Evolutionary conservation across 2,113 vertebrate genomes (phyloP).

Genomic region (Plectropomus leopardus): DNA sequence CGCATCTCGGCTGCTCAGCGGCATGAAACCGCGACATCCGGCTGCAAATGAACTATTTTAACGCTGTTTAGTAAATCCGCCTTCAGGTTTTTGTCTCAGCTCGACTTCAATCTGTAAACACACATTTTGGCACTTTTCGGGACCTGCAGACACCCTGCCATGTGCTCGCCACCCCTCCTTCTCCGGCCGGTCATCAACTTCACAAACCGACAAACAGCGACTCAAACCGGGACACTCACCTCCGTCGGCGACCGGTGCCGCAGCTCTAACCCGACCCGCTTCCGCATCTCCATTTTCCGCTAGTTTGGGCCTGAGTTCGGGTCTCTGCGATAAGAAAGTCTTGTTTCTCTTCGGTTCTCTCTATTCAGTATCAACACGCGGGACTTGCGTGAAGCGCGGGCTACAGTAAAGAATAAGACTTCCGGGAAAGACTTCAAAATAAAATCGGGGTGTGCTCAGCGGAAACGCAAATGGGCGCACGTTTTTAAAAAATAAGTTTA

Average conservation of each 20-base stretch:
- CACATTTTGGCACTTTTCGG: background rate
- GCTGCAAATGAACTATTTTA: accelerated
- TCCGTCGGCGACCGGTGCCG: constrained; percentile 82
- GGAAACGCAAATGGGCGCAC: background rate
- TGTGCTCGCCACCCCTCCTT: constrained; percentile 71
- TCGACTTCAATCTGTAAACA: background rate
- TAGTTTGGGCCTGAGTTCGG: constrained; percentile 25
- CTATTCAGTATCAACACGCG: constrained; percentile 73
- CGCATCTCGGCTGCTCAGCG: background rate
- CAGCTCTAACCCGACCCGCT: constrained; percentile 80
- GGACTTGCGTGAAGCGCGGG: constrained; percentile 46
- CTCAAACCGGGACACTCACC: constrained; percentile 55
- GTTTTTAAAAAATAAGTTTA: background rate
- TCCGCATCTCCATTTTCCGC: constrained; percentile 82
- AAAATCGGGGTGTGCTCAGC: accelerated
- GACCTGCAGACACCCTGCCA: constrained; percentile 52
- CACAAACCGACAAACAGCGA: constrained; percentile 2
- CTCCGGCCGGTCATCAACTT: constrained; percentile 40
- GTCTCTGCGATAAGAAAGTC: constrained; percentile 28
- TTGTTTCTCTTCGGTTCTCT: constrained; percentile 54
- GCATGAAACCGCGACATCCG: background rate
- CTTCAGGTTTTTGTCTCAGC: background rate
- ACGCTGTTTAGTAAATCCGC: accelerated
- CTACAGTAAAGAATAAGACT: accelerated
- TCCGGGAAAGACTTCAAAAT: constrained; percentile 47